Base-by-base conservation (phyloP, 2,113 vertebrate species). In the Canis aureus region DNA sequence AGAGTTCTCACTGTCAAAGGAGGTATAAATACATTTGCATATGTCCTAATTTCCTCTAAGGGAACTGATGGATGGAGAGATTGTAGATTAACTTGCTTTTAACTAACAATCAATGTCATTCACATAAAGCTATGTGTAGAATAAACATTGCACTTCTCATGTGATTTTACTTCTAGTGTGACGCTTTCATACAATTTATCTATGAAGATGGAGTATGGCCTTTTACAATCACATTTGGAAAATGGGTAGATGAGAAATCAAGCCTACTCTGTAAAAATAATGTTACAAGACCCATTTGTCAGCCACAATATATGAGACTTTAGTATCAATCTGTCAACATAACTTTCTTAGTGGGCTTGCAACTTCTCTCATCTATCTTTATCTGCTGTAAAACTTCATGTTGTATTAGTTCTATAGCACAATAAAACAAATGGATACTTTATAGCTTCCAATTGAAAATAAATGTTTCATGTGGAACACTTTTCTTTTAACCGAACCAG, bases 21-120 rank as follows among this genome's bases (percentile, higher is more conserved):
- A 95, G 92, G 95, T 97, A 95, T 94, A 97, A 96, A 97, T 94
- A 91, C 38, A 98, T 97, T 97, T 97, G 82, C 88, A 91, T 93
- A 29, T 93, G 60, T 92, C 38, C 84, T 95, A 71, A 97, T 96
- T 97, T 94, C n/a, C 38, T 98, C 32, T 66, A 85, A 86, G 13
- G 20, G 25, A 96, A 85, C 94, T 97, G 94, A 98, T 96, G 69
- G 84, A 62, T 95, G n/a, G 53, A 20, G 32, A 93, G 60, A 94
- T 82, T 71, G 69, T 35, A 76, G 55, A 91, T 35, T 95, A 73
- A 55, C 76, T 88, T 96, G n/a, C 53, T 66, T 97, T 88, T 95
- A 92, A 76, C 80, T 88, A 96, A 92, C 87, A 66, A 71, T 90
- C 76, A 94, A 38, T 95, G 71, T 38, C 80, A 84, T 84, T 60